Percentiles rank a stretch among this genome's conserved stretches.
Evolutionary conservation across 2,113 vertebrate genomes (phyloP).

Genomic region (Petromus typicus): DNA sequence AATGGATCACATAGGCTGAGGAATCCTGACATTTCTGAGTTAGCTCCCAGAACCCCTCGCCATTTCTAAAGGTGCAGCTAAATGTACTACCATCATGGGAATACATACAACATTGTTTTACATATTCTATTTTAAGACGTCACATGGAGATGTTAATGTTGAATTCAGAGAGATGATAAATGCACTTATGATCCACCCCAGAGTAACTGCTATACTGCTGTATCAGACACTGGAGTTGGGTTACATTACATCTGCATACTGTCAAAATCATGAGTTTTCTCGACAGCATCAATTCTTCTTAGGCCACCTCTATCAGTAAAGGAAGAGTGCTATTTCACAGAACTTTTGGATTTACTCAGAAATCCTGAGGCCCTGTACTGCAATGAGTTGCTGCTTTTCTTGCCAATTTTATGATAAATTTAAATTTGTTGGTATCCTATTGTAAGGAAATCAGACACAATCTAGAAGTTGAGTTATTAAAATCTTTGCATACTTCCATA

Average conservation of each 20-base stretch:
- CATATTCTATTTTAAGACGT: slow-evolving; percentile 9
- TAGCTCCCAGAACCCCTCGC: background rate
- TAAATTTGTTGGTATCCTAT: background rate
- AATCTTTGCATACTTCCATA: slow-evolving; percentile 1
- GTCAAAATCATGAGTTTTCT: background rate
- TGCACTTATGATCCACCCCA: background rate
- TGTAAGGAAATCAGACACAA: background rate
- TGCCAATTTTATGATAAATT: background rate
- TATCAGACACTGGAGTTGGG: background rate
- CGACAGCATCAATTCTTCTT: background rate
- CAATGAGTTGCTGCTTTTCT: background rate
- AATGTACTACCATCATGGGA: background rate
- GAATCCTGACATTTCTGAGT: background rate
- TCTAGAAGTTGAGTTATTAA: background rate
- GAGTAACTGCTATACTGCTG: background rate
- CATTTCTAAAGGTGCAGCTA: background rate
- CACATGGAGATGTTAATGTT: background rate
- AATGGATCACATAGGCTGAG: background rate
- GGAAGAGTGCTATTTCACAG: background rate
- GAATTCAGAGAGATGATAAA: background rate
- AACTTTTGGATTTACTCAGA: slow-evolving; percentile 11
- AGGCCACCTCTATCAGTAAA: background rate
- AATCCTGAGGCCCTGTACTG: background rate
- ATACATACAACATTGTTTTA: background rate
- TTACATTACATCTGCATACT: background rate